Percentiles rank a stretch among this genome's conserved stretches.
phyloP scores from a whole-genome alignment of 2,113 vertebrate species.

The Menidia beryllina region DNA sequence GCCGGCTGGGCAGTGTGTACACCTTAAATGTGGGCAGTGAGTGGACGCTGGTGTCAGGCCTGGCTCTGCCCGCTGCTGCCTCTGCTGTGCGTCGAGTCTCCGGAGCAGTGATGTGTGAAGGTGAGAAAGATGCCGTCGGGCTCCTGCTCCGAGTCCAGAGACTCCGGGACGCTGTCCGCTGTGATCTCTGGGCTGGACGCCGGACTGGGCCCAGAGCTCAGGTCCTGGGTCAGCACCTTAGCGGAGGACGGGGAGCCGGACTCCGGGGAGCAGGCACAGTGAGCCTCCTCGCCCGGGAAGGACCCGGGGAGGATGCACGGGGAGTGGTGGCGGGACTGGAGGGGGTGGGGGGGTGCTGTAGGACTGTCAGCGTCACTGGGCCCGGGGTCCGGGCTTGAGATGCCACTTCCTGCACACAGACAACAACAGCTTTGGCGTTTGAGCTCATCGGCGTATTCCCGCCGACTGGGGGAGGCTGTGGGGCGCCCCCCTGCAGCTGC shows the following conservation, averaged over 20 bases:
- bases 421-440: conserved; percentile 24
- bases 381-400: conserved; percentile 65
- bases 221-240: conserved; percentile 68
- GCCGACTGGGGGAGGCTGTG: too few relatives aligned
- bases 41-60: conserved; percentile 49
- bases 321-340: conserved; percentile 46
- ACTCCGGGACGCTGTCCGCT: conserved; percentile 87
- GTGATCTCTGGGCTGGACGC: conserved; percentile 87
- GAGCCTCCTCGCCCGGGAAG: conserved; percentile 66
- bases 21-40: background rate
- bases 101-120: conserved; percentile 82
- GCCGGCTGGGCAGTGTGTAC: conserved; percentile 25
- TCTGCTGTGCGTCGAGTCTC: conserved; percentile 69
- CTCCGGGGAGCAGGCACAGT: conserved; percentile 25
- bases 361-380: conserved; percentile 9
- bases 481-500: too few relatives aligned
- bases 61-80: conserved; percentile 83
- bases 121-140: conserved; percentile 93
- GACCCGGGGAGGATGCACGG: conserved; percentile 59
- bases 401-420: conserved; percentile 68
- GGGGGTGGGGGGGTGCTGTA: background rate
- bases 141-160: conserved; percentile 87
- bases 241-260: conserved; percentile 49
- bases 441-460: too few relatives aligned
- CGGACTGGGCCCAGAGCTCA: conserved; percentile 68